phyloP scores from a whole-genome alignment of 2,797 vertebrate species.

The Adelosebastes latens region DNA sequence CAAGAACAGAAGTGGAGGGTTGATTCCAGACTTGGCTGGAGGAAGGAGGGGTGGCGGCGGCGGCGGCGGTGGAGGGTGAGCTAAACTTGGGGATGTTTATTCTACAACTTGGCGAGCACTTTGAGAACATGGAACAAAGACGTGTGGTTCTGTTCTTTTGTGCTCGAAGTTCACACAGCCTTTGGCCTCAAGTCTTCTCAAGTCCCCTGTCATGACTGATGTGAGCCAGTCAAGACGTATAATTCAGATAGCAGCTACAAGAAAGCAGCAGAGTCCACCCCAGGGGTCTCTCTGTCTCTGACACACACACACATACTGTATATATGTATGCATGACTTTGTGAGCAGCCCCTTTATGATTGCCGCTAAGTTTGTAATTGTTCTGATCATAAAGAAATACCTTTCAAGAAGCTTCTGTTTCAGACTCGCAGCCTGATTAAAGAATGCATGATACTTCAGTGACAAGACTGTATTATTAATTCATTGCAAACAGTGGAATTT shows the following conservation, averaged over 20 bases:
- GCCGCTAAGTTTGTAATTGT: constrained; percentile 84
- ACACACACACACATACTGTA: constrained; percentile 16
- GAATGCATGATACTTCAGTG: constrained; percentile 92
- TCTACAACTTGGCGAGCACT: constrained; percentile 63
- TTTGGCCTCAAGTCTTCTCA: constrained; percentile 62
- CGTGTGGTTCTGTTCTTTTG: constrained; percentile 55
- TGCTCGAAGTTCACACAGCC: constrained; percentile 62
- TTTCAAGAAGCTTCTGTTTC: constrained; percentile 85
- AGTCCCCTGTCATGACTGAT: constrained; percentile 58
- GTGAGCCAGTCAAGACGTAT: constrained; percentile 64
- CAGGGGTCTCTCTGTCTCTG: constrained; percentile 35
- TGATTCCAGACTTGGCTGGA: constrained; percentile 33
- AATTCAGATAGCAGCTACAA: constrained; percentile 58
- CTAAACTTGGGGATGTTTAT: constrained; percentile 73
- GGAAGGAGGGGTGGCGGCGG: background rate
- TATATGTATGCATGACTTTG: constrained; percentile 54
- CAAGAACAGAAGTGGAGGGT: constrained; percentile 23
- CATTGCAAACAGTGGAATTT: constrained; percentile 96
- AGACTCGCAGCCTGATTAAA: constrained; percentile 85
- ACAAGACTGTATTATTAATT: constrained; percentile 94
- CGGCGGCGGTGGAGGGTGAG: background rate
- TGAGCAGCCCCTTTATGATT: constrained; percentile 53
- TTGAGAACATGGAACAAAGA: constrained; percentile 68
- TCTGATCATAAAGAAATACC: constrained; percentile 83
- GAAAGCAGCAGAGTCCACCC: constrained; percentile 44